Evolutionary conservation across 2,888 invertebrate species (phyloP).

Genomic region (Dasypolia templi): DNA sequence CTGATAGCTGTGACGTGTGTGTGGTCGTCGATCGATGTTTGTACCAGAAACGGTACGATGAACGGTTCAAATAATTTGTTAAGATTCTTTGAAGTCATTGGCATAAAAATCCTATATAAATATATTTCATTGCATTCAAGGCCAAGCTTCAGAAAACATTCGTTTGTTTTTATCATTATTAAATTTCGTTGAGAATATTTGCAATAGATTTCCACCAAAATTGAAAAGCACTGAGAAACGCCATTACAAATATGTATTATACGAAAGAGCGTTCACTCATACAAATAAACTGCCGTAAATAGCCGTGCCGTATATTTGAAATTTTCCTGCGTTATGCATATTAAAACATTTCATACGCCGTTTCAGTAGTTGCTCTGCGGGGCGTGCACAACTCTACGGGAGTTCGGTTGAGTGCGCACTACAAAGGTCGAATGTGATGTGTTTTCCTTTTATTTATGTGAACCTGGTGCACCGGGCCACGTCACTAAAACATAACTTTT

Average conservation of each 20-base stretch:
- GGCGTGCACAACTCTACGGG: constrained; percentile 80
- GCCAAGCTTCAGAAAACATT: background rate
- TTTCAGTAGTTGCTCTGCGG: constrained; percentile 81
- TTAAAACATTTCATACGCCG: constrained; percentile 82
- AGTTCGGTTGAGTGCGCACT: constrained; percentile 82
- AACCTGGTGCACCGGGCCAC: constrained; percentile 75
- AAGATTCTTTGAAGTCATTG: constrained; percentile 21
- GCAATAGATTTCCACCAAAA: constrained; percentile 15
- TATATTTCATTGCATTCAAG: background rate
- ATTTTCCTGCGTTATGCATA: constrained; percentile 77
- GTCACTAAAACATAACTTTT: constrained; percentile 40
- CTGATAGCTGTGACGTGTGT: constrained; percentile 66
- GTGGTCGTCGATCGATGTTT: constrained; percentile 52
- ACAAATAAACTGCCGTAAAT: constrained; percentile 71
- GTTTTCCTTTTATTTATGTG: constrained; percentile 83
- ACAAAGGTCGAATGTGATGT: constrained; percentile 82
- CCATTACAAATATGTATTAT: constrained; percentile 21
- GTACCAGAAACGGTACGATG: constrained; percentile 24
- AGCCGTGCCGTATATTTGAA: constrained; percentile 75
- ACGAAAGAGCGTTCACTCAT: constrained; percentile 11
- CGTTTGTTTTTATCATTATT: background rate
- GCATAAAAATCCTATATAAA: background rate
- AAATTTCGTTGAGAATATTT: background rate
- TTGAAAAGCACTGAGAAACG: background rate
- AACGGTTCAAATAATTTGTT: constrained; percentile 43